These are phyloP conservation scores for Brachymystax lenok DNA, from an alignment of 2,797 vertebrate genomes.

Conservation along the genomic window DNA sequence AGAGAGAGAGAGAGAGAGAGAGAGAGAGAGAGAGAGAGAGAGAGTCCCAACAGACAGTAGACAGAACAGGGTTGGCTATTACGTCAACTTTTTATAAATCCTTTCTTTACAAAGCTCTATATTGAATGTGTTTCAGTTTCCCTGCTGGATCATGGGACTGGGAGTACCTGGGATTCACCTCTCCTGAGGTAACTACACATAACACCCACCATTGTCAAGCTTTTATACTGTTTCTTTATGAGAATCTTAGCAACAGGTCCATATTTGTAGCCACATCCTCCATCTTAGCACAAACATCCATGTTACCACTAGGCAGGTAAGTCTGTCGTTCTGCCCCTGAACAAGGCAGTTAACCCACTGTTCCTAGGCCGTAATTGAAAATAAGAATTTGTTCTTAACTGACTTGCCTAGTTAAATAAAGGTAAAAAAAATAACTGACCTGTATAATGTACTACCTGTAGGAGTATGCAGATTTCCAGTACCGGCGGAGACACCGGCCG, in stretches of 20 bases:
- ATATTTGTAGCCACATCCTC: not conserved
- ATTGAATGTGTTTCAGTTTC: slow-evolving; percentile 78
- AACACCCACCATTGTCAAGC: not conserved
- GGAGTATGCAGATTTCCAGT: slow-evolving; percentile 99
- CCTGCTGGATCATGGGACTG: slow-evolving; percentile 98
- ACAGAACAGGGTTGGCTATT: not conserved
- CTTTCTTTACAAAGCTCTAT: slow-evolving; percentile 16
- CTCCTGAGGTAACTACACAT: slow-evolving; percentile 86
- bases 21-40: no score
- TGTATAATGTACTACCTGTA: slow-evolving; percentile 74
- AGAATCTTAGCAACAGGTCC: not conserved
- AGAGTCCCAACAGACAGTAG: not conserved
- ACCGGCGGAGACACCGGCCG: slow-evolving; percentile 92
- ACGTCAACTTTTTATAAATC: not conserved
- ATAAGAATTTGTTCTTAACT: no score
- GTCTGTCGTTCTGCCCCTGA: no score
- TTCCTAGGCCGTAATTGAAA: no score
- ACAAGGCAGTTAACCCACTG: no score
- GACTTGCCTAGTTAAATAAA: no score
- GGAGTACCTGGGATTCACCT: slow-evolving; percentile 98
- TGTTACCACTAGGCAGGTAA: no score
- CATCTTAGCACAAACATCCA: not conserved
- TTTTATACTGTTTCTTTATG: not conserved
- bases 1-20: not conserved
- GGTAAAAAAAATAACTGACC: not conserved